Base-by-base conservation (phyloP, 2,888 invertebrate genomes). In the Euclidia mi region DNA sequence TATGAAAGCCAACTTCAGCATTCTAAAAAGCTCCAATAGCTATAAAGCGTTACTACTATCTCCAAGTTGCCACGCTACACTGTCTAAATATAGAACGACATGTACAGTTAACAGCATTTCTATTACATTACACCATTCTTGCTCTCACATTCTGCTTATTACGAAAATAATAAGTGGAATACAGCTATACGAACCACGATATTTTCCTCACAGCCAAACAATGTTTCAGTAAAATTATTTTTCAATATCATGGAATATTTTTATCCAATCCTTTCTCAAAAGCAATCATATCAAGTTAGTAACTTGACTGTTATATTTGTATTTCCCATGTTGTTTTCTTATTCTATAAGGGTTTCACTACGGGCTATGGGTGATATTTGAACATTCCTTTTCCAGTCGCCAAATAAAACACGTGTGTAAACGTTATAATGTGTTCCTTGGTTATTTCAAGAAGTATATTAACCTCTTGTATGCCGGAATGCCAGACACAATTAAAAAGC, bases 221-320 rank as follows among this genome's bases (percentile, higher is more conserved):
- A 68, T 52, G 38, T 63, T 52, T 41, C 15, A 29, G 10, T 15
- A 18, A 41, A 71, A 56, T 75, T 75, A 61, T 58, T 74, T 53
- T 71, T 70, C 61, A 52, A 74, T 70, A 50, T 57, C 42, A 49
- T 42, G 38, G 51, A 51, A 51, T 60, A 51, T 60, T 52, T 60
- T 52, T 18, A 45, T 48, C 20, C 47, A 56, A 60, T 41, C 50
- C 43, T 56, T 56, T 25, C n/a, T 20, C 10, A 28, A 7, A 48
- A 51, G 48, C 51, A 56, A 52, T 60, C 40, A 45, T 52, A 53
- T 45, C 37, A 42, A 65, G 31, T 53, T 45, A 10, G 37, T 40
- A 55, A 46, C 40, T 51, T 57, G 52, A 34, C 18, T 52, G 18
- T 47, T 58, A 17, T 53, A 55, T 71, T 71, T 56, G 52, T 66